phyloP scores from a whole-genome alignment of 2,113 vertebrate species.

The Hyperoodon ampullatus region DNA sequence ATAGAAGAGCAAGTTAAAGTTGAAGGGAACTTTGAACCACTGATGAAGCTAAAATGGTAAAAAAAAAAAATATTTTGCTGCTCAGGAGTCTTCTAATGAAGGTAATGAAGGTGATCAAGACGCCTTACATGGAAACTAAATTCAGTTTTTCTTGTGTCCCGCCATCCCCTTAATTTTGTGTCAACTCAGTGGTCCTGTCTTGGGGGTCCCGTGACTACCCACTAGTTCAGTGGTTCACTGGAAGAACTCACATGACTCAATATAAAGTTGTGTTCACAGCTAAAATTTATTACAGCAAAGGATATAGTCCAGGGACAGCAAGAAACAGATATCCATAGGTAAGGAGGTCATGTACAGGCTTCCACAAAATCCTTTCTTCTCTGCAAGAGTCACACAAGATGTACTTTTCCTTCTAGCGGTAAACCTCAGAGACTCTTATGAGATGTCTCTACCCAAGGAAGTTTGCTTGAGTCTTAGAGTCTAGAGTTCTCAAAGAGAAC shows the following conservation, averaged over 20 bases:
- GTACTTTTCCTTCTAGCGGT: not conserved
- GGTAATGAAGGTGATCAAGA: not conserved
- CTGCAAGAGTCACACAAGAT: not conserved
- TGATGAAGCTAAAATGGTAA: slow-evolving; percentile 27
- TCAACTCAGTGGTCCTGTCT: not conserved
- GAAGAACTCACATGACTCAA: not conserved
- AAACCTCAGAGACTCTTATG: not conserved
- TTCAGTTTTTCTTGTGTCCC: not conserved
- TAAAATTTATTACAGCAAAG: not conserved
- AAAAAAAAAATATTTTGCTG: not conserved
- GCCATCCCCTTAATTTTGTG: not conserved
- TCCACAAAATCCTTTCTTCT: not conserved
- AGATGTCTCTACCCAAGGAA: not conserved
- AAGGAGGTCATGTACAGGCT: not conserved
- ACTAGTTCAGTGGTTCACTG: not conserved
- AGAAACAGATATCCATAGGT: not conserved
- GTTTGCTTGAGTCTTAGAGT: not conserved
- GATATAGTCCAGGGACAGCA: not conserved
- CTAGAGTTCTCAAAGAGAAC: not conserved
- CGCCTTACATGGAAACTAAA: not conserved
- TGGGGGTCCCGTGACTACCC: not conserved
- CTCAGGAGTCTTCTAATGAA: not conserved
- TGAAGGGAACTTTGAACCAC: slow-evolving; percentile 1
- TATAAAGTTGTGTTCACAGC: not conserved
- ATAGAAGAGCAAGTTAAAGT: not conserved